Conservation (phyloP, 2,113 vertebrate species). For the Aptenodytes forsteri region DNA sequence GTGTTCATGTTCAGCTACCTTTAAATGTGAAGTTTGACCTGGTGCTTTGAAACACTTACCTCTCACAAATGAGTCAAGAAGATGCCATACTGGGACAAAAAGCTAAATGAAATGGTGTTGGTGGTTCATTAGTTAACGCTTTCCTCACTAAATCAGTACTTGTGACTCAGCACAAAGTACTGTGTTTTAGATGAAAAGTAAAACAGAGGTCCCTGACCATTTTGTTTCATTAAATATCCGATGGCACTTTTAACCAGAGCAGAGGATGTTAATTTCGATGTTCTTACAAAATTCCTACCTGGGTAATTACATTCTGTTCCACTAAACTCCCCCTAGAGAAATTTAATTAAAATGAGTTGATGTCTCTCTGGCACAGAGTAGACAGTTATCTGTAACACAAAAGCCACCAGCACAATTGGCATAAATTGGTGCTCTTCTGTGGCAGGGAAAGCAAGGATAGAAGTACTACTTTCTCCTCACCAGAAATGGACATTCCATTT, state of each 20-base stretch:
- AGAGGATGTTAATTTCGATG: not conserved
- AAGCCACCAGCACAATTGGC: not conserved
- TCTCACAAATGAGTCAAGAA: not conserved
- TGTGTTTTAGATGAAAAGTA: not conserved
- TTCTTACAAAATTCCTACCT: conserved; percentile 37
- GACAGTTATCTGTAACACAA: conserved; percentile 38
- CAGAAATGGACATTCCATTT: not conserved
- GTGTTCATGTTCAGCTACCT: not conserved
- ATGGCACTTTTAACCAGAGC: not conserved
- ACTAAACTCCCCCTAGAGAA: conserved; percentile 22
- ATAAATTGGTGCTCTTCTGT: not conserved
- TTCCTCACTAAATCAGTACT: not conserved
- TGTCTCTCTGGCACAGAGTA: not conserved
- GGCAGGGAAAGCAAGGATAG: not conserved
- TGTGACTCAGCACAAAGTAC: not conserved
- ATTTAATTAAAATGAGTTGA: conserved; percentile 49
- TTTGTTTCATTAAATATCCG: conserved; percentile 24
- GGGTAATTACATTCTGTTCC: conserved; percentile 35
- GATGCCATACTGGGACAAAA: not conserved
- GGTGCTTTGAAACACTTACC: not conserved
- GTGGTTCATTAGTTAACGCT: not conserved
- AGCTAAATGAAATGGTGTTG: not conserved
- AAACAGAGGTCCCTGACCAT: not conserved
- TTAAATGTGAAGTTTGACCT: not conserved
- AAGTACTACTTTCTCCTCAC: not conserved